Percentiles rank a stretch among this genome's conserved stretches.
phyloP scores from a whole-genome alignment of 2,888 invertebrate genomes.

The Drosophila flavopinicola region DNA sequence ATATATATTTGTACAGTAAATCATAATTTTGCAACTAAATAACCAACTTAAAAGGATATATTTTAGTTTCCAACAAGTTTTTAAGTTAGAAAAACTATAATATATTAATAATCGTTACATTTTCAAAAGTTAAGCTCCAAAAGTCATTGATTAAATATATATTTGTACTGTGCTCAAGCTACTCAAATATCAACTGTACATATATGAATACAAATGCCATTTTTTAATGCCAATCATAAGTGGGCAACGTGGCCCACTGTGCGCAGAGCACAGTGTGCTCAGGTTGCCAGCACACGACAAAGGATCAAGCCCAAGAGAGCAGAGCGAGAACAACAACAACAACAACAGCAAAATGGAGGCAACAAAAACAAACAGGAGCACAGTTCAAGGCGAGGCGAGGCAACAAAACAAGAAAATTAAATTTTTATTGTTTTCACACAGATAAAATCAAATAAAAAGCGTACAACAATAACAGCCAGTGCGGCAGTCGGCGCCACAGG shows the following conservation, averaged over 20 bases:
- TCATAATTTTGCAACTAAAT: neutral
- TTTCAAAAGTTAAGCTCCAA: too few relatives aligned
- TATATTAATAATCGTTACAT: too few relatives aligned
- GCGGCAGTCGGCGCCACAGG: conserved; percentile 45
- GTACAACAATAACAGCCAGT: conserved; percentile 67
- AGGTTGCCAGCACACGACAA: conserved; percentile 7
- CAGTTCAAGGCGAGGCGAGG: conserved; percentile 65
- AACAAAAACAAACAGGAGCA: conserved; percentile 23
- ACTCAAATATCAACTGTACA: neutral
- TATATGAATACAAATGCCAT: conserved; percentile 19
- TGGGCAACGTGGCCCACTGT: conserved; percentile 27
- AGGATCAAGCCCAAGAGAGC: conserved; percentile 31
- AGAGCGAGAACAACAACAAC: conserved; percentile 15
- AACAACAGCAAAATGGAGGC: conserved; percentile 51
- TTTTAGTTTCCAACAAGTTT: too few relatives aligned
- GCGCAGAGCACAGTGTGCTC: conserved; percentile 25
- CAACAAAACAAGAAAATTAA: conserved; percentile 82
- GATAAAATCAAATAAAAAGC: conserved; percentile 82
- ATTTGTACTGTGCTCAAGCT: conserved; percentile 1
- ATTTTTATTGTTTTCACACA: conserved; percentile 83
- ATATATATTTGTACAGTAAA: too few relatives aligned
- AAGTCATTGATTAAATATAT: neutral
- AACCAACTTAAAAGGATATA: neutral
- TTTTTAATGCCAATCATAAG: neutral
- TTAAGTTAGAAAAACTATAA: too few relatives aligned